Evolutionary conservation across 30 jellyfish, hydroid and myxozoan genomes (phyloP).

Genomic region (Turritopsis dohrnii): DNA sequence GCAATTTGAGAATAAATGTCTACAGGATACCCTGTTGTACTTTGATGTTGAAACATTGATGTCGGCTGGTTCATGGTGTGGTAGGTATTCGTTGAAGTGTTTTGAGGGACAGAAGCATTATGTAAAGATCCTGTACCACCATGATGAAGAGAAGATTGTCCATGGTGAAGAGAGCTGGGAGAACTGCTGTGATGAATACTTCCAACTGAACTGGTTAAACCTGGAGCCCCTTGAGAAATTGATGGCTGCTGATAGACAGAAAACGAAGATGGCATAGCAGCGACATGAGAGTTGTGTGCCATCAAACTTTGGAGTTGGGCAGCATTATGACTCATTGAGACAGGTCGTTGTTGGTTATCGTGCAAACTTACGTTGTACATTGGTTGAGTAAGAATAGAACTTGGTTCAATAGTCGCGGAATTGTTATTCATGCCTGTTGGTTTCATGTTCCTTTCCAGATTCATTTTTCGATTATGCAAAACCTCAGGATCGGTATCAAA

Average conservation of each 20-base stretch:
- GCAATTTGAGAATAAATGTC: conserved; percentile 9
- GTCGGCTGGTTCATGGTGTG: conserved; percentile 1
- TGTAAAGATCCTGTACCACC: neutral
- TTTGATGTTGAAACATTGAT: conserved; percentile 15
- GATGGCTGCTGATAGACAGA: conserved; percentile 10
- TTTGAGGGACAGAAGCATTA: neutral
- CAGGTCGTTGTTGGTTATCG: neutral
- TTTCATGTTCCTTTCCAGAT: conserved; percentile 5
- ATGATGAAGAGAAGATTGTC: neutral
- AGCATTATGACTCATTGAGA: neutral
- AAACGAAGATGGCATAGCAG: conserved; percentile 12
- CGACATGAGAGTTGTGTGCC: neutral
- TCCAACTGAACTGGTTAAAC: neutral
- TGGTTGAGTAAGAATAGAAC: neutral
- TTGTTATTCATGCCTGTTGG: neutral
- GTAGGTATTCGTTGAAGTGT: neutral
- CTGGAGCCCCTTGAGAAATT: neutral
- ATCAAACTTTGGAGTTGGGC: neutral
- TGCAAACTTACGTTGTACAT: neutral
- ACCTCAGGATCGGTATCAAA: conserved; percentile 41
- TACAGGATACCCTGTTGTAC: neutral
- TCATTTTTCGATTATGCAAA: conserved; percentile 21
- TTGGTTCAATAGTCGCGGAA: neutral
- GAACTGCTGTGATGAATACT: conserved; percentile 7
- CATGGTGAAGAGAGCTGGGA: neutral